Base-by-base conservation (phyloP, 2,888 invertebrate species). In the Plutella xylostella region DNA sequence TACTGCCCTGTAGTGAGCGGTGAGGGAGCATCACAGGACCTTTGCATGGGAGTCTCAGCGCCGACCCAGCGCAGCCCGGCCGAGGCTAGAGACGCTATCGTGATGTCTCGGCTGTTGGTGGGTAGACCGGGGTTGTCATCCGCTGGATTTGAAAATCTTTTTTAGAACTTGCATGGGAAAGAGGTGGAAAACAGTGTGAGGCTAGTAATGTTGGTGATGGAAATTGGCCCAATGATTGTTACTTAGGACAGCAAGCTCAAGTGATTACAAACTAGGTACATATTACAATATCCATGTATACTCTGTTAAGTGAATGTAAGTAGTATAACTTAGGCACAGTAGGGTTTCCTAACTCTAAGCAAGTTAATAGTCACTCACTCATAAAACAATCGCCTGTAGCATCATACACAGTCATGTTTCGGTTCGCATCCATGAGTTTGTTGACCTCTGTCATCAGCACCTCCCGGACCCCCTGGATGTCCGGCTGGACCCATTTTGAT, bases 321-420 rank as follows among this genome's bases (percentile, higher is more conserved):
- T n/a, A n/a, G n/a, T n/a, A n/a, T n/a, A n/a, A n/a, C n/a, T n/a
- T n/a, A n/a, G n/a, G n/a, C n/a, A n/a, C n/a, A n/a, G n/a, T n/a
- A n/a, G n/a, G n/a, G n/a, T n/a, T n/a, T n/a, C n/a, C n/a, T n/a
- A n/a, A n/a, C n/a, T n/a, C n/a, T n/a, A n/a, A n/a, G n/a, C n/a
- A n/a, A n/a, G n/a, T n/a, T n/a, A n/a, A n/a, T n/a, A n/a, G 15
- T 30, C 7, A 63, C 79, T 69, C 52, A 79, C 80, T 64, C 4
- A 72, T 49, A 34, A 72, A 72, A 42, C 77, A 77, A 14, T 68
- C 68, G 1, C 73, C 75, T n/a, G 68, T 69, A 0, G 72, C 67
- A 43, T 79, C 80, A 55, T 73, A 71, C 45, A 72, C 69, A 0
- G 82, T 79, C 31, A 79, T 47, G 48, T 83, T 82, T 45, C 75